phyloP scores from a whole-genome alignment of 2,888 invertebrate species.

The Drosophila lutescens region DNA sequence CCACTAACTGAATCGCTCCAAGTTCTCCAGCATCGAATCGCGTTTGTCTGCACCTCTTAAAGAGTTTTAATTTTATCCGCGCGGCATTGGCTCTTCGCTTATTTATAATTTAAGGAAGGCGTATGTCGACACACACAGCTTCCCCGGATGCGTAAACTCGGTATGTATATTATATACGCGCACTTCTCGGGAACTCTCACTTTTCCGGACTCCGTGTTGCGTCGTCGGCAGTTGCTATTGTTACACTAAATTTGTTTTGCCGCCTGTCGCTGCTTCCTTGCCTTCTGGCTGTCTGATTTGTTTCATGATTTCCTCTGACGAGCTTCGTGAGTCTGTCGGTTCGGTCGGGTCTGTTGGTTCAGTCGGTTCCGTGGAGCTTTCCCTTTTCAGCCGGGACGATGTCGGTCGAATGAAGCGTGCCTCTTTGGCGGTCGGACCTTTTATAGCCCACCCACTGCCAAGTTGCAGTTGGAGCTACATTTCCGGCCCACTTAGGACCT shows the following conservation, averaged over 20 bases:
- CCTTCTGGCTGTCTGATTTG: conserved; percentile 46
- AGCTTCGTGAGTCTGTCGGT: conserved; percentile 43
- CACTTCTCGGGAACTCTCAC: conserved; percentile 23
- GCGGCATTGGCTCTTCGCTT: conserved; percentile 47
- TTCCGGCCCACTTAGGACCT: conserved; percentile 42
- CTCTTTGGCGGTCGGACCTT: conserved; percentile 38
- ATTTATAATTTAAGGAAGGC: conserved; percentile 65
- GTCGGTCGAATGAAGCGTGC: conserved; percentile 44
- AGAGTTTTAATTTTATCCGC: conserved; percentile 51
- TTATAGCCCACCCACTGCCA: conserved; percentile 34
- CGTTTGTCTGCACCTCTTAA: conserved; percentile 19
- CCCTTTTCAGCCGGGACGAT: conserved; percentile 27
- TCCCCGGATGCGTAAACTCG: conserved; percentile 36
- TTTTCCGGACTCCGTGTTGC: conserved; percentile 32
- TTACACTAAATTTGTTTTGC: conserved; percentile 67
- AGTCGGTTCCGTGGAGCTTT: conserved; percentile 24
- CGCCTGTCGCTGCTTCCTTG: conserved; percentile 47
- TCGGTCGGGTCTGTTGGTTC: conserved; percentile 10
- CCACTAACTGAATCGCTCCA: neutral
- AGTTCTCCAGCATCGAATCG: conserved; percentile 21
- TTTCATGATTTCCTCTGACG: conserved; percentile 45
- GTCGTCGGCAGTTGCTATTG: conserved; percentile 60
- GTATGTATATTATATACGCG: conserved; percentile 23
- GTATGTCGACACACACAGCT: conserved; percentile 28
- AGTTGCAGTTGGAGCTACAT: conserved; percentile 21